phyloP scores from a whole-genome alignment of 1,140 invertebrate genomes.

The Bombus haemorrhoidalis region DNA sequence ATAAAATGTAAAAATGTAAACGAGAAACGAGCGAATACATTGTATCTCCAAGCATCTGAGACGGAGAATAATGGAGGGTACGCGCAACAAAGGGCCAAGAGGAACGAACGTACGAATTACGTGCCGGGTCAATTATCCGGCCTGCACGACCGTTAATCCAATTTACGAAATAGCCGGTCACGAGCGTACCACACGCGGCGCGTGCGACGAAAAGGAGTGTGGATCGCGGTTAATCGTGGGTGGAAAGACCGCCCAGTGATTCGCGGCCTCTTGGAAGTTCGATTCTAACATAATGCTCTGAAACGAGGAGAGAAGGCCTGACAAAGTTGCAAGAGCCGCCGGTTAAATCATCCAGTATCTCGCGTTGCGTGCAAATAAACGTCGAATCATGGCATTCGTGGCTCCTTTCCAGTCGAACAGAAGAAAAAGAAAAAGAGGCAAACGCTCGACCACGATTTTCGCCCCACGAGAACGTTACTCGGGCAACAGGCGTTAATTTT shows the following conservation, averaged over 20 bases:
- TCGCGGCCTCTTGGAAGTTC: not conserved
- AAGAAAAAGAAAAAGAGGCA: too few species aligned
- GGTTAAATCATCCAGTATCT: constrained; percentile 8
- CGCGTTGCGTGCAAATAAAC: constrained; percentile 23
- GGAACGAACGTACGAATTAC: constrained; percentile 49
- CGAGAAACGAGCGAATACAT: not conserved
- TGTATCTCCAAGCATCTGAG: not conserved
- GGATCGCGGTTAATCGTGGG: constrained; percentile 43
- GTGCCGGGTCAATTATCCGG: constrained; percentile 49
- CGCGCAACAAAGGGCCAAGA: constrained; percentile 39
- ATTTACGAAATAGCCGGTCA: constrained; percentile 58
- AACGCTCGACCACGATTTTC: not conserved
- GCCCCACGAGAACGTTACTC: not conserved
- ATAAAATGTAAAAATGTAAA: constrained; percentile 3
- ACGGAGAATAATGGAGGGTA: constrained; percentile 29
- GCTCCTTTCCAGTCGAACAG: not conserved
- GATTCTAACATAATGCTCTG: not conserved
- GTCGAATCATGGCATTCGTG: not conserved
- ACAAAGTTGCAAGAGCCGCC: constrained; percentile 20
- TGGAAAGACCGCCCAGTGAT: constrained; percentile 32
- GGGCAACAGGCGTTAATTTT: constrained; percentile 18
- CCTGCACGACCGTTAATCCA: constrained; percentile 56
- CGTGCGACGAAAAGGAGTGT: constrained; percentile 53
- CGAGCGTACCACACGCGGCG: constrained; percentile 56
- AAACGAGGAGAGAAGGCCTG: not conserved